These are phyloP conservation scores for Eubasilissa regina DNA, from an alignment of 1,140 invertebrate genomes.

Conservation along the genomic window DNA sequence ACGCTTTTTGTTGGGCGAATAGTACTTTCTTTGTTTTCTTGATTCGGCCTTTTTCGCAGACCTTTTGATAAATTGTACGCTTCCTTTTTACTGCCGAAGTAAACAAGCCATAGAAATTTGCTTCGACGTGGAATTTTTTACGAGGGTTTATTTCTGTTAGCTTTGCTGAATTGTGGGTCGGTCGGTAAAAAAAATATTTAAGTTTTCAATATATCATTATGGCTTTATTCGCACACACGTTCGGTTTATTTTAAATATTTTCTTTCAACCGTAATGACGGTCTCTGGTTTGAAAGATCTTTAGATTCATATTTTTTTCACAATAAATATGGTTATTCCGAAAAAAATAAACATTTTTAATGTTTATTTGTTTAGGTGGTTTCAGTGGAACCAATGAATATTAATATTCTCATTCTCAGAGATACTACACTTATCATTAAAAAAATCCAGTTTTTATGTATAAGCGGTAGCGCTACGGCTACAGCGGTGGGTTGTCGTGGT, in stretches of 20 bases:
- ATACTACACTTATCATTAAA: too few relatives aligned
- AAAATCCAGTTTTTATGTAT: too few relatives aligned
- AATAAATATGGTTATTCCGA: too few relatives aligned
- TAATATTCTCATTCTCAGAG: too few relatives aligned
- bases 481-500: too few relatives aligned
- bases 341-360: too few relatives aligned
- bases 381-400: too few relatives aligned
- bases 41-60: conserved; percentile 38
- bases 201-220: conserved; percentile 4
- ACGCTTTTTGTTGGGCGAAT: conserved; percentile 42
- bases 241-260: not conserved
- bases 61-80: conserved; percentile 52
- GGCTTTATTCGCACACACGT: not conserved
- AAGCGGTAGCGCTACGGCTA: too few relatives aligned
- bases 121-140: not conserved
- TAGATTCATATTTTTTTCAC: too few relatives aligned
- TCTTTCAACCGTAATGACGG: not conserved
- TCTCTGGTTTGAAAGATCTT: not conserved
- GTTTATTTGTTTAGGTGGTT: too few relatives aligned
- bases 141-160: not conserved
- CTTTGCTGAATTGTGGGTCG: not conserved
- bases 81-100: conserved; percentile 34
- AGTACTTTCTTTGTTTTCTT: conserved; percentile 37
- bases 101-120: conserved; percentile 31
- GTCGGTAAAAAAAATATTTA: too few relatives aligned